Evolutionary conservation across 2,888 invertebrate genomes (phyloP).

Genomic region (Philopedon plagiatum): DNA sequence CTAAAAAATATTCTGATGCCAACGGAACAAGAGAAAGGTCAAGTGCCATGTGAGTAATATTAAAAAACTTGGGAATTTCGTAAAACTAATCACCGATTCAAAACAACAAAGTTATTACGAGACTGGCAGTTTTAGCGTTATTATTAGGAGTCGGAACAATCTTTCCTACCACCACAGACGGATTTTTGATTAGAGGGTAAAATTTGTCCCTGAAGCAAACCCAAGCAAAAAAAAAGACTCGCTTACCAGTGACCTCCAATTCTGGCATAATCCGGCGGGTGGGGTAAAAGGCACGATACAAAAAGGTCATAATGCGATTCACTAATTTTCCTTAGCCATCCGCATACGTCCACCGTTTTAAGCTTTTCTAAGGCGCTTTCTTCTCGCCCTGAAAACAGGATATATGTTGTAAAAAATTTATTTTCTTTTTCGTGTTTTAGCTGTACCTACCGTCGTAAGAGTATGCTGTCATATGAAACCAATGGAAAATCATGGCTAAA

Average conservation of each 20-base stretch:
- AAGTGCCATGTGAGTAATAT: too few relatives aligned
- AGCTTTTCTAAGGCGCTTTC: conserved; percentile 92
- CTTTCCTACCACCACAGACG: too few relatives aligned
- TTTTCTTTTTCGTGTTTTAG: background rate
- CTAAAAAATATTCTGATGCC: conserved; percentile 64
- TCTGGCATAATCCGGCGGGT: conserved; percentile 95
- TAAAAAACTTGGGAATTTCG: too few relatives aligned
- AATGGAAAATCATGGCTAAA: conserved; percentile 97
- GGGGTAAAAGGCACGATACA: conserved; percentile 93
- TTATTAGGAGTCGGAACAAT: too few relatives aligned
- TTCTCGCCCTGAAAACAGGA: conserved; percentile 72
- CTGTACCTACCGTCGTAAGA: conserved; percentile 87
- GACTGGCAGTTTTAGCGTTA: too few relatives aligned
- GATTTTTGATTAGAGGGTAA: too few relatives aligned
- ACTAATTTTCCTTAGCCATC: conserved; percentile 90
- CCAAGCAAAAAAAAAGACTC: background rate
- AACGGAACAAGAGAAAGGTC: background rate
- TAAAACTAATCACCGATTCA: too few relatives aligned
- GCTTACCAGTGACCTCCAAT: conserved; percentile 94
- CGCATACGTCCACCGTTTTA: conserved; percentile 93
- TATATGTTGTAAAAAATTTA: background rate
- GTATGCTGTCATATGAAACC: conserved; percentile 99
- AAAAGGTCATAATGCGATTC: conserved; percentile 90
- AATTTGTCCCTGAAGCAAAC: background rate
- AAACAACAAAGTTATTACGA: too few relatives aligned